Evolutionary conservation across 2,888 invertebrate genomes (phyloP).

Genomic region (Fissipunctia ypsillon): DNA sequence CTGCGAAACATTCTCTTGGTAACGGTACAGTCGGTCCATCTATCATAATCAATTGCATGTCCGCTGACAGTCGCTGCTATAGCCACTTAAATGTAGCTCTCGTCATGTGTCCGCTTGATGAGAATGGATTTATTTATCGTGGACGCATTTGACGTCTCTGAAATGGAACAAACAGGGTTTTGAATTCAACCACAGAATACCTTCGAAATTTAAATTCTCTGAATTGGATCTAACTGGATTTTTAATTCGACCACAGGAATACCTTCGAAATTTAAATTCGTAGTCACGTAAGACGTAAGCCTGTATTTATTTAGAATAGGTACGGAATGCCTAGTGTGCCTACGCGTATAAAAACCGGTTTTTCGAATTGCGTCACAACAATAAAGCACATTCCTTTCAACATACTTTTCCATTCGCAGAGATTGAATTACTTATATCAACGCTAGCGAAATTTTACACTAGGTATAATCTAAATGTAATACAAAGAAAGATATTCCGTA

Average conservation of each 20-base stretch:
- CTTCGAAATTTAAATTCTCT: slow-evolving; percentile 12
- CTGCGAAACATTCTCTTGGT: slow-evolving; percentile 53
- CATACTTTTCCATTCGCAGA: slow-evolving; percentile 17
- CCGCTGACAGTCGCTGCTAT: slow-evolving; percentile 67
- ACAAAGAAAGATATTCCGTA: slow-evolving; percentile 37
- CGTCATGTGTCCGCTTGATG: slow-evolving; percentile 69
- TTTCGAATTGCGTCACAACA: slow-evolving; percentile 22
- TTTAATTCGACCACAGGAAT: slow-evolving; percentile 21
- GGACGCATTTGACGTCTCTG: slow-evolving; percentile 49
- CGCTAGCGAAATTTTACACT: slow-evolving; percentile 24
- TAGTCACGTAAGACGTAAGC: background rate
- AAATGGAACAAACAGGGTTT: slow-evolving; percentile 50
- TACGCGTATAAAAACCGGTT: slow-evolving; percentile 29
- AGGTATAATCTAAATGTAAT: slow-evolving; percentile 29
- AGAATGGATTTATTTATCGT: slow-evolving; percentile 72
- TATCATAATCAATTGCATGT: slow-evolving; percentile 78
- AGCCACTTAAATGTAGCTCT: slow-evolving; percentile 58
- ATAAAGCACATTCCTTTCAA: slow-evolving; percentile 29
- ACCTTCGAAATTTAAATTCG: background rate
- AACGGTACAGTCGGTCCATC: slow-evolving; percentile 70
- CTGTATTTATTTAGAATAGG: slow-evolving; percentile 1
- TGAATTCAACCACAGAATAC: slow-evolving; percentile 21
- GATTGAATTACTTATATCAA: slow-evolving; percentile 14
- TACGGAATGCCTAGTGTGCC: background rate
- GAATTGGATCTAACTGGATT: slow-evolving; percentile 51